Conservation (phyloP, 2,113 vertebrate species). For the Proteles cristata region DNA sequence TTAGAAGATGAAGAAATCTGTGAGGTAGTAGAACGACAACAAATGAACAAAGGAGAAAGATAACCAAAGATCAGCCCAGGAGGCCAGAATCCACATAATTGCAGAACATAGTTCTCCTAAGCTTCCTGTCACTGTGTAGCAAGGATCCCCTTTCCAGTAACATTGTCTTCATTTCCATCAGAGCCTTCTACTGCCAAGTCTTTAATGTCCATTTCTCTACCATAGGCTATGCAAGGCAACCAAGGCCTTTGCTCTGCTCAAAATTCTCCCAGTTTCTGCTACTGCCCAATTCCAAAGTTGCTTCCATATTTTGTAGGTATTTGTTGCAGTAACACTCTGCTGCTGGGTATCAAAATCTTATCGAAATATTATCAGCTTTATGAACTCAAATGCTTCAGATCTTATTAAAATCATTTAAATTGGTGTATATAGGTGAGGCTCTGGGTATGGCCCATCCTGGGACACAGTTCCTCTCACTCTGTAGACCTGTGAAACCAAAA, state of each 20-base stretch:
- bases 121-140: neutral
- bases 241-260: neutral
- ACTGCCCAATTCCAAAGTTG: neutral
- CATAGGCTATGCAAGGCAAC: neutral
- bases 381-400: neutral
- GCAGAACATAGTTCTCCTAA: neutral
- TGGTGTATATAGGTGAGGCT: neutral
- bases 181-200: neutral
- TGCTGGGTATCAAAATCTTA: neutral
- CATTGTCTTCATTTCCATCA: neutral
- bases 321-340: neutral
- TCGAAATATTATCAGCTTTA: neutral
- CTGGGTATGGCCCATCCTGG: neutral
- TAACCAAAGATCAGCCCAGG: neutral
- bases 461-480: neutral
- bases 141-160: neutral
- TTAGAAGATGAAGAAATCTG: neutral
- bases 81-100: neutral
- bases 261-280: constrained; percentile 7
- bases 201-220: neutral
- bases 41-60: neutral
- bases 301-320: neutral
- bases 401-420: neutral
- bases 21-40: neutral
- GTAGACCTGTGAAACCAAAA: neutral